Conservation (phyloP, 2,888 invertebrate genomes). For the Pediacus dermestoides region DNA sequence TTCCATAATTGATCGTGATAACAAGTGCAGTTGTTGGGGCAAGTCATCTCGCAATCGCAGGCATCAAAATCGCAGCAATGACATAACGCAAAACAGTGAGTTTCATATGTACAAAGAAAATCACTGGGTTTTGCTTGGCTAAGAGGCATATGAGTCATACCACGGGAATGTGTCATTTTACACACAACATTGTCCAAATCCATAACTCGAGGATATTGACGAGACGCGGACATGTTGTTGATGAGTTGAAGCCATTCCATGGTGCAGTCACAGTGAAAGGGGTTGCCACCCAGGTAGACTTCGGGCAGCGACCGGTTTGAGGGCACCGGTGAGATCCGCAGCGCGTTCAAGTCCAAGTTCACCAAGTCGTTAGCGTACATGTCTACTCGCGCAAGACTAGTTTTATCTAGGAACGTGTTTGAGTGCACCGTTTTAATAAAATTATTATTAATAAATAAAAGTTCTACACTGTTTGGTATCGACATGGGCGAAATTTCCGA, state of each 20-base stretch:
- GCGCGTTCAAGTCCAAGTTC: conserved; percentile 75
- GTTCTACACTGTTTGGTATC: conserved; percentile 83
- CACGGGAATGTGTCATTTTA: conserved; percentile 78
- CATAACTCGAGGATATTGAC: conserved; percentile 84
- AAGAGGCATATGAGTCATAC: conserved; percentile 73
- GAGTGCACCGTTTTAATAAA: conserved; percentile 75
- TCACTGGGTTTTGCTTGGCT: conserved; percentile 75
- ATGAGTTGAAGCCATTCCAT: conserved; percentile 94
- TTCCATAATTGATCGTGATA: conserved; percentile 93
- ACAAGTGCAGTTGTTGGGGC: conserved; percentile 90
- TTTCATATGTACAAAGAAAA: conserved; percentile 88
- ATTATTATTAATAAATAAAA: conserved; percentile 86
- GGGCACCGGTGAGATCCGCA: conserved; percentile 72
- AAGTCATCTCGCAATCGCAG: conserved; percentile 96
- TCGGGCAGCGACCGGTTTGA: conserved; percentile 74
- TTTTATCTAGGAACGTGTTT: conserved; percentile 83
- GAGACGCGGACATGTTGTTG: conserved; percentile 77
- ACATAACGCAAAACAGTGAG: conserved; percentile 91
- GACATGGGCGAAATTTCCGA: conserved; percentile 78
- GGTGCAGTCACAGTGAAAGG: conserved; percentile 90
- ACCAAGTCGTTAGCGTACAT: conserved; percentile 85
- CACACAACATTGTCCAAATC: conserved; percentile 87
- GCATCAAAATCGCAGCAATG: conserved; percentile 95
- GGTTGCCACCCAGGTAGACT: conserved; percentile 89
- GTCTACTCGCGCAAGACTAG: conserved; percentile 80